phyloP scores from a whole-genome alignment of 2,113 vertebrate species.

The Henicopernis longicauda region DNA sequence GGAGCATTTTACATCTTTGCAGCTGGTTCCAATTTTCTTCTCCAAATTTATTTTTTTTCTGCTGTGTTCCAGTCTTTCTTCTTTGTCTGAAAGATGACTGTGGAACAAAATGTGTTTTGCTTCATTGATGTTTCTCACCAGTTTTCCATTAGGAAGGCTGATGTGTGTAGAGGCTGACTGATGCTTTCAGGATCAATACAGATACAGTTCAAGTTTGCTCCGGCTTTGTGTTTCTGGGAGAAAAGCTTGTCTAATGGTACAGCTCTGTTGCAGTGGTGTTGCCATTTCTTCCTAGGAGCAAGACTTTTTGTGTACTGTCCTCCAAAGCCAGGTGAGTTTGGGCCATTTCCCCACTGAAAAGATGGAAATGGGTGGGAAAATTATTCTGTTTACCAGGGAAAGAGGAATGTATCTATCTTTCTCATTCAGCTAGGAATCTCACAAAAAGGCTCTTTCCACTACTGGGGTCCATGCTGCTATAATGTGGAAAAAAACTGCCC shows the following conservation, averaged over 20 bases:
- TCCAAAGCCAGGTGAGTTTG: background rate
- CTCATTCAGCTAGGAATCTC: background rate
- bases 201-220: background rate
- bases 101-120: background rate
- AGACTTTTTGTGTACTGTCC: background rate
- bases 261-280: background rate
- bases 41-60: background rate
- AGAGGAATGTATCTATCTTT: background rate
- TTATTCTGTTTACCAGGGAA: background rate
- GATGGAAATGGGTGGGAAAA: background rate
- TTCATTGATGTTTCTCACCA: background rate
- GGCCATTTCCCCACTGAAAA: background rate
- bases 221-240: background rate
- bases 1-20: background rate
- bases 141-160: background rate
- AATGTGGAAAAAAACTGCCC: background rate
- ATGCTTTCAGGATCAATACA: background rate
- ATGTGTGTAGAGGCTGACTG: background rate
- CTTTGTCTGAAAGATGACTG: background rate
- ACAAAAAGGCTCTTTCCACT: background rate
- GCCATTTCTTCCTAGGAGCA: rapidly evolving
- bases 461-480: background rate
- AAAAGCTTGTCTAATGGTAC: background rate
- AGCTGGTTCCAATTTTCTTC: background rate
- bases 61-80: background rate